These are phyloP conservation scores for Todiramphus chloris DNA, from an alignment of 2,113 vertebrate species.

Conservation along the genomic window DNA sequence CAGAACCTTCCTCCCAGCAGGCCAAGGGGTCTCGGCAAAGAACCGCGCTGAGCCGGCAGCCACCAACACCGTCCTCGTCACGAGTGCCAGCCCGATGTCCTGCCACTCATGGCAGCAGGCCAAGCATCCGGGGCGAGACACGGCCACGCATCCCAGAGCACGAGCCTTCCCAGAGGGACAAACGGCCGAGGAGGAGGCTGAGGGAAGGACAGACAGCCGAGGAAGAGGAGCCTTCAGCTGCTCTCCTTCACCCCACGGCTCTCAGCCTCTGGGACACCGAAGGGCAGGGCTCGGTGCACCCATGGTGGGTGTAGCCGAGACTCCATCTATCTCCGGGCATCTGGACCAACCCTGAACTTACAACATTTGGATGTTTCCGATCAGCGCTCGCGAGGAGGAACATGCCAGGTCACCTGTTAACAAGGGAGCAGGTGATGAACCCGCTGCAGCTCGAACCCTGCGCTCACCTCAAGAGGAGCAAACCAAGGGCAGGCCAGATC, in stretches of 20 bases:
- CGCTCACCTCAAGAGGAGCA: background rate
- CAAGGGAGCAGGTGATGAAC: conserved; percentile 25
- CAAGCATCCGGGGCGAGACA: rapidly evolving
- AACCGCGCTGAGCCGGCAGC: background rate
- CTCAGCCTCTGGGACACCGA: background rate
- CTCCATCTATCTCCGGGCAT: background rate
- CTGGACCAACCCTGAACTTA: background rate
- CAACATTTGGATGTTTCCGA: background rate
- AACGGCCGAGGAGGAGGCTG: background rate
- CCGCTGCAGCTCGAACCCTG: background rate
- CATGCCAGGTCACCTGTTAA: background rate
- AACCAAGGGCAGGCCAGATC: conserved; percentile 3
- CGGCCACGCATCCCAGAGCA: rapidly evolving
- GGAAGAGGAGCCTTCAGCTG: background rate
- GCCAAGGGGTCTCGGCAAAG: background rate
- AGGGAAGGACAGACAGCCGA: background rate
- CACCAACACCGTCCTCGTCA: rapidly evolving
- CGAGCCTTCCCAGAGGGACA: background rate
- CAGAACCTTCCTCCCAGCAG: background rate
- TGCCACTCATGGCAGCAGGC: rapidly evolving
- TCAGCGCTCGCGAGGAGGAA: background rate
- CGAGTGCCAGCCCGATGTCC: background rate
- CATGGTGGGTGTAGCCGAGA: background rate
- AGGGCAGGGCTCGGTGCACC: background rate
- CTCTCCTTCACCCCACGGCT: background rate